Conservation (phyloP, 2,888 invertebrate genomes). For the Chrysolina americana region DNA sequence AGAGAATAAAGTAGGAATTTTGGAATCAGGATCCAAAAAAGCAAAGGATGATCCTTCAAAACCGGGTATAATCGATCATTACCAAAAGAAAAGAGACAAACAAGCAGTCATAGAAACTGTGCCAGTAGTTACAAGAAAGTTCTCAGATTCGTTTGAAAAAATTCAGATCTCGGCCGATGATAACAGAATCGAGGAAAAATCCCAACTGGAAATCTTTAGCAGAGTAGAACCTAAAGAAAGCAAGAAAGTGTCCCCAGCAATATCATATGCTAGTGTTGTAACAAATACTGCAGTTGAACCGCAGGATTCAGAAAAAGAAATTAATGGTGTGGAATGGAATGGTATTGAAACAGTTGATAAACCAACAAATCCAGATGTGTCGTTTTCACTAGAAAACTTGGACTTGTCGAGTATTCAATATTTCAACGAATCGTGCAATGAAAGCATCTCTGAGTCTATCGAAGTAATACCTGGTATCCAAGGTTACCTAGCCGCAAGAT, state of each 20-base stretch:
- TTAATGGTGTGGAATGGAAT: neutral
- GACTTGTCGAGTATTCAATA: neutral
- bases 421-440: neutral
- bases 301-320: neutral
- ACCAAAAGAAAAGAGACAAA: constrained; percentile 38
- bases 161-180: constrained; percentile 18
- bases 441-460: constrained; percentile 43
- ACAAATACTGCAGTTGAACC: constrained; percentile 44
- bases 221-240: constrained; percentile 53
- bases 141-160: constrained; percentile 1
- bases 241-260: constrained; percentile 55
- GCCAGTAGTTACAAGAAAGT: constrained; percentile 2
- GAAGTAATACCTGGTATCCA: constrained; percentile 40
- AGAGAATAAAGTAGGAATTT: constrained; percentile 33
- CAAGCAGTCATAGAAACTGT: constrained; percentile 26
- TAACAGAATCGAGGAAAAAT: constrained; percentile 27
- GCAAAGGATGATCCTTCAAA: constrained; percentile 42
- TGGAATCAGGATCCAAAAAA: neutral
- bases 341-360: neutral
- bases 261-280: constrained; percentile 58
- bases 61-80: constrained; percentile 55
- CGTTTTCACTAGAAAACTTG: neutral
- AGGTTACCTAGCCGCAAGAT: neutral
- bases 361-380: neutral
- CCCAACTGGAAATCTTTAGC: constrained; percentile 23